Base-by-base conservation (phyloP, 2,113 vertebrate species). In the Pedetes capensis region DNA sequence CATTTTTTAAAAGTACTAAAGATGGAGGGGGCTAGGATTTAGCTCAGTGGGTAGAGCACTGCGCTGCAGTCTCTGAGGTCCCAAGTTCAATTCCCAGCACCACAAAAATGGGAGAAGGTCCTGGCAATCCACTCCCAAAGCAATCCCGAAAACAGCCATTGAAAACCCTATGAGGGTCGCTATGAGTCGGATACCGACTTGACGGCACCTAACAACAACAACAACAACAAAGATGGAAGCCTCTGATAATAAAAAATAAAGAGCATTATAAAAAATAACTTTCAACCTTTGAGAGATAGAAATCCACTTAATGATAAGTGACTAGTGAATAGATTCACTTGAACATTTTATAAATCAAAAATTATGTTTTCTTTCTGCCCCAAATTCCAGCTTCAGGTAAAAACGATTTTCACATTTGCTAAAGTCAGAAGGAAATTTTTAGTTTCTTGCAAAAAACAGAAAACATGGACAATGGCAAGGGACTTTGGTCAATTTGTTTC, bases 381-480 rank as follows among this genome's bases (percentile, higher is more conserved):
- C 32, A 86, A 49, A 95, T 37, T 61, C 23, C n/a, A 86, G 18
- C 55, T 94, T 87, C 53, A 69, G 66, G 12, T 59, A 87, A 92
- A 78, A 9, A 71, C 55, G 9, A 20, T 55, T 84, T 93, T 80
- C 12, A 44, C 9, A 68, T 89, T 68, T 14, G 3, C 12, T 87
- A 92, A 95, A 85, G 66, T 92, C 37, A 93, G 23, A 78, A 39
- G 17, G 71, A 79, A 88, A 76, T 87, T 37, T 9, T 87, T 78
- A 1, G 76, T 93, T 87, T 86, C 27, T 93, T 88, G 22, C 29
- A 27, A 79, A 92, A 80, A 74, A 22, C 55, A 81, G 32, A 87
- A 94, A 88, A 63, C 6, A 75, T 25, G 17, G 27, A 8, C 25
- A 85, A 95, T 72, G 37, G 5, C 5, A 80, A 23, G 23, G n/a